Evolutionary conservation across 1,140 invertebrate genomes (phyloP).

Genomic region (Proales similis): DNA sequence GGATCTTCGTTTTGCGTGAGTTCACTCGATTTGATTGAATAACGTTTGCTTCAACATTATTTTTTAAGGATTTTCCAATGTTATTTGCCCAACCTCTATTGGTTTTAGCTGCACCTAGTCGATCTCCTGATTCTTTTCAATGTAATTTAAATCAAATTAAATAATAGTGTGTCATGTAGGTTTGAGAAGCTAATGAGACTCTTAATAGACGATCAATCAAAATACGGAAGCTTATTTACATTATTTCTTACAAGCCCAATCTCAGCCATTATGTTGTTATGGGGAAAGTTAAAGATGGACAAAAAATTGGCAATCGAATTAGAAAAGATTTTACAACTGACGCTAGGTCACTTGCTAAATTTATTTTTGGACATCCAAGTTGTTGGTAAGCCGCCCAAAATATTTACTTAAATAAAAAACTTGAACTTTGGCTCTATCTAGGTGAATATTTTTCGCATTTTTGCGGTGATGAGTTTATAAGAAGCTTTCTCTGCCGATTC

Average conservation of each 20-base stretch:
- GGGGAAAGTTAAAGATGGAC: neutral
- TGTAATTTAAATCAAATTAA: neutral
- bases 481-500: slow-evolving; percentile 75
- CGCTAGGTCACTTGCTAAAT: too few relatives aligned
- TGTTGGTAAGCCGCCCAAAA: too few relatives aligned
- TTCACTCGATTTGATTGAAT: neutral
- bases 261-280: slow-evolving; percentile 59
- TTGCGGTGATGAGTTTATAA: slow-evolving; percentile 85
- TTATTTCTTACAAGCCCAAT: slow-evolving; percentile 87
- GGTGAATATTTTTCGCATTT: slow-evolving; percentile 64
- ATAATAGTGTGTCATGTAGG: neutral
- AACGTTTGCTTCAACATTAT: slow-evolving; percentile 5
- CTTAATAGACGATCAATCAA: slow-evolving; percentile 72
- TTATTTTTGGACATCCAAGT: too few relatives aligned
- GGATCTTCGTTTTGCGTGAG: slow-evolving; percentile 75
- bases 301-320: neutral
- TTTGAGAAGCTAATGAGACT: slow-evolving; percentile 3
- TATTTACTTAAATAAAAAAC: neutral
- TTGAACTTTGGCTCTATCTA: neutral
- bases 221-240: slow-evolving; percentile 79
- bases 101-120: slow-evolving; percentile 83
- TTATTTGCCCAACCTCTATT: slow-evolving; percentile 90
- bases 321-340: too few relatives aligned
- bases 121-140: slow-evolving; percentile 60
- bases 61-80: slow-evolving; percentile 66